Conservation (phyloP, 1,140 invertebrate species). For the Sitobion miscanthi region DNA sequence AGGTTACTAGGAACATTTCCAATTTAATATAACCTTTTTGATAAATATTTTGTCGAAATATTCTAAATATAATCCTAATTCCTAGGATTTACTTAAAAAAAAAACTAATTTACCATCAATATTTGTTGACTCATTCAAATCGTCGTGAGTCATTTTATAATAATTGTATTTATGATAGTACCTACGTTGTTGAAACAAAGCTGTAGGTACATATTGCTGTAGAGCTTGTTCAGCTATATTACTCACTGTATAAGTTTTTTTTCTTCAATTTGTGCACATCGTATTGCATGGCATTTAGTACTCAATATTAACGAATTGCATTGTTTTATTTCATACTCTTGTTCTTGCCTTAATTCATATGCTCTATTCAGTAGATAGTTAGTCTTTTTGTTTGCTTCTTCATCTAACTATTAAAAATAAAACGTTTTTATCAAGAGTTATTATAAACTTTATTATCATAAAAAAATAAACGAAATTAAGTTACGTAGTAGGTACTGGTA, state of each 20-base stretch:
- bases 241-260: slow-evolving; percentile 65
- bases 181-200: background rate
- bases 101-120: background rate
- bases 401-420: slow-evolving; percentile 61
- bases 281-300: slow-evolving; percentile 75
- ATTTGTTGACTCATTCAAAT: too few species aligned
- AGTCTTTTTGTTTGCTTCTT: slow-evolving; percentile 62
- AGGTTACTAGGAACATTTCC: too few species aligned
- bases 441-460: background rate
- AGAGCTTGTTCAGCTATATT: background rate
- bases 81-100: background rate
- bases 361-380: slow-evolving; percentile 64
- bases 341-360: slow-evolving; percentile 65
- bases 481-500: background rate
- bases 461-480: background rate
- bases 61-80: too few species aligned
- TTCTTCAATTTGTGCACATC: slow-evolving; percentile 74
- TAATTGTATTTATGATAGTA: too few species aligned
- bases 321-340: slow-evolving; percentile 73
- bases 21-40: too few species aligned
- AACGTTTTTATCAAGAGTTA: background rate
- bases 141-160: too few species aligned
- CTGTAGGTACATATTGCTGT: background rate
- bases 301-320: slow-evolving; percentile 73
- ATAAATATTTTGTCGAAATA: too few species aligned